Conservation (phyloP, 1,140 invertebrate species). For the Elysia chlorotica region DNA sequence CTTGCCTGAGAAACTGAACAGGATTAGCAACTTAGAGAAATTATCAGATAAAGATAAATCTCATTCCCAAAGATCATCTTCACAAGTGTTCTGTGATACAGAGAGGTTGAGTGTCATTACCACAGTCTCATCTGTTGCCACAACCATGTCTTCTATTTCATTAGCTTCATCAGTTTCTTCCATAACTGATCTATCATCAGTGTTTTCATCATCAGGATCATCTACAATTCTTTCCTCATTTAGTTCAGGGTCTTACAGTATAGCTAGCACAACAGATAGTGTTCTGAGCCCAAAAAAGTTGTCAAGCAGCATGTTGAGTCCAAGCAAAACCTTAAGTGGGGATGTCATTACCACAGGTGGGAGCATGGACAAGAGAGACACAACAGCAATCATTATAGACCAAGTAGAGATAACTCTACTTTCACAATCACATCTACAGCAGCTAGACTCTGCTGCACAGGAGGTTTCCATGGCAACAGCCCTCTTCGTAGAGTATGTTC, state of each 20-base stretch:
- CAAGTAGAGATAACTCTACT: constrained; percentile 34
- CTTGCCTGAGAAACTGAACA: no score
- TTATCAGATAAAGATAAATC: background rate
- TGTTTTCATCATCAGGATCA: background rate
- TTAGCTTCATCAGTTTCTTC: no score
- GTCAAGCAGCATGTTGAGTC: no score
- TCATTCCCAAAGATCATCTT: background rate
- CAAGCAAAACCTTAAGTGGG: no score
- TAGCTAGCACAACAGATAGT: no score
- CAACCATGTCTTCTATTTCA: no score
- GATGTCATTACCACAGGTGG: background rate
- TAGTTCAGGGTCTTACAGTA: background rate
- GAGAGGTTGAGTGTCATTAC: no score
- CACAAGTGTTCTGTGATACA: no score
- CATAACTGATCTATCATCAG: no score
- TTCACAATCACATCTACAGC: constrained; percentile 41
- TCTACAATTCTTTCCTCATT: background rate
- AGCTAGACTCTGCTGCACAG: constrained; percentile 38
- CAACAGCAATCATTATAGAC: constrained; percentile 3
- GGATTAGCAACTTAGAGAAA: background rate
- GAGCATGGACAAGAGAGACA: background rate
- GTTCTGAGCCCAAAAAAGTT: no score
- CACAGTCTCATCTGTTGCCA: no score
- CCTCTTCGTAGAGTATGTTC: constrained; percentile 28
- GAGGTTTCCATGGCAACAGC: constrained; percentile 35